A percentile compares a stretch with the other conserved stretches of the same genome.
Evolutionary conservation across 2,113 vertebrate species (phyloP).

Genomic region (Tetrao urogallus): DNA sequence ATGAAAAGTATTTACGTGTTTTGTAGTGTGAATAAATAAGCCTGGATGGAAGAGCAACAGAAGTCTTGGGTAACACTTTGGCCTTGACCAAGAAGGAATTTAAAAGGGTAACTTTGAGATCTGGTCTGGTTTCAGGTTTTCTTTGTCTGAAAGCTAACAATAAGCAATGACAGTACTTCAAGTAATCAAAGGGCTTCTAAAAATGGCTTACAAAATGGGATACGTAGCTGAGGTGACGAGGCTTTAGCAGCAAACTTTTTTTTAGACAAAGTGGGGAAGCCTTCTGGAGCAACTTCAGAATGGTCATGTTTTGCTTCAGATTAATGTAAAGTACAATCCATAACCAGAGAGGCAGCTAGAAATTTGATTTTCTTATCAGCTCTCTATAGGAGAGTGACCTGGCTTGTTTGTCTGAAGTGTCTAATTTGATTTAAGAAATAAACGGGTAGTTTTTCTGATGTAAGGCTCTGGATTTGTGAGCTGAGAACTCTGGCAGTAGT

Average conservation of each 20-base stretch:
- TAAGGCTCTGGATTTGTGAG: conserved; percentile 1
- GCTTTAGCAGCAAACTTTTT: not conserved
- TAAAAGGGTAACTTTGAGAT: conserved; percentile 74
- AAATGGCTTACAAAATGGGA: conserved; percentile 20
- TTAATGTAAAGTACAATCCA: conserved; percentile 1
- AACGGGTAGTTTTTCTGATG: not conserved
- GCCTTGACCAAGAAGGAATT: conserved; percentile 72
- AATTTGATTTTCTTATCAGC: not conserved
- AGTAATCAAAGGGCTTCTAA: conserved; percentile 38
- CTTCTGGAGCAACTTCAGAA: not conserved
- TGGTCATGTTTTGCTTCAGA: not conserved
- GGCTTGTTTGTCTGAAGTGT: not conserved
- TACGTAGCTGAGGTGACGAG: not conserved
- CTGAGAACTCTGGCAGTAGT: not conserved
- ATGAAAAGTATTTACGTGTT: conserved; percentile 75
- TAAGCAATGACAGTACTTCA: conserved; percentile 3
- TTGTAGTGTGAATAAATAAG: conserved; percentile 74
- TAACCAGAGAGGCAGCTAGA: not conserved
- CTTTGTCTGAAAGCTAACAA: conserved; percentile 59
- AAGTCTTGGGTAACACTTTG: conserved; percentile 72
- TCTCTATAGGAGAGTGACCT: not conserved
- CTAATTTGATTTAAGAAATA: not conserved
- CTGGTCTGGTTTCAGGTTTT: conserved; percentile 74
- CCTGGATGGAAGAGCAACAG: conserved; percentile 69
- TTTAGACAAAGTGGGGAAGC: conserved; percentile 15